Evolutionary conservation across 2,888 invertebrate genomes (phyloP).

Genomic region (Drosophila pseudotakahashii): DNA sequence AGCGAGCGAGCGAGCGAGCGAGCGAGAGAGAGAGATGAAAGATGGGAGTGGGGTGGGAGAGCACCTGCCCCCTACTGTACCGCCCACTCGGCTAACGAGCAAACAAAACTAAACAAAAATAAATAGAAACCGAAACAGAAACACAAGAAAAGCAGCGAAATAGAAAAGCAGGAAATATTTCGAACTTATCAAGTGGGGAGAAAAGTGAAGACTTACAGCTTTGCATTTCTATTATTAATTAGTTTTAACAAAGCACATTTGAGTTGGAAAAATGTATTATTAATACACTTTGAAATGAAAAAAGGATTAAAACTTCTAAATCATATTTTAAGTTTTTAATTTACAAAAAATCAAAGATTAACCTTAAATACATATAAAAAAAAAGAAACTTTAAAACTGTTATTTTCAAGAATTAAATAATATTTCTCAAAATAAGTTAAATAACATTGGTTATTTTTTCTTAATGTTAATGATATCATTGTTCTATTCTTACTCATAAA

Average conservation of each 20-base stretch:
- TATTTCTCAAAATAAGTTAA: too few relatives aligned
- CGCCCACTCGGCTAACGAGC: conserved; percentile 65
- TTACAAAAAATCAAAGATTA: too few relatives aligned
- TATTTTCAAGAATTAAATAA: too few relatives aligned
- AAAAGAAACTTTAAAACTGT: too few relatives aligned
- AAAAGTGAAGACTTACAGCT: conserved; percentile 23
- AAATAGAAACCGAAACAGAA: conserved; percentile 57
- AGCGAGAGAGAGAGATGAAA: conserved; percentile 25
- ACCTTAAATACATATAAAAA: not conserved
- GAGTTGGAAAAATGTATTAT: not conserved
- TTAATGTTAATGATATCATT: too few relatives aligned
- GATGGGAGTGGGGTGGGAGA: conserved; percentile 12
- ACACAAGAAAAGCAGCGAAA: conserved; percentile 29
- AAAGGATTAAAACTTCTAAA: not conserved
- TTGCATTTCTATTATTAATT: conserved; percentile 9
- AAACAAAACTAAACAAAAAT: conserved; percentile 80
- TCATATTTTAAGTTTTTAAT: too few relatives aligned
- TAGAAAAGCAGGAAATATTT: conserved; percentile 47
- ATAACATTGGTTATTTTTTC: too few relatives aligned
- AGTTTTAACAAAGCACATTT: not conserved
- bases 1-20: conserved; percentile 11
- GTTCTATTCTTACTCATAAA: not conserved
- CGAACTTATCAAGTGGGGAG: conserved; percentile 26
- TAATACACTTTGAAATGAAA: not conserved
- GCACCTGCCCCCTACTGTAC: conserved; percentile 64